A percentile compares a stretch with the other conserved stretches of the same genome.
Evolutionary conservation across 1,140 invertebrate species (phyloP).

Genomic region (Choristoneura fumiferana): DNA sequence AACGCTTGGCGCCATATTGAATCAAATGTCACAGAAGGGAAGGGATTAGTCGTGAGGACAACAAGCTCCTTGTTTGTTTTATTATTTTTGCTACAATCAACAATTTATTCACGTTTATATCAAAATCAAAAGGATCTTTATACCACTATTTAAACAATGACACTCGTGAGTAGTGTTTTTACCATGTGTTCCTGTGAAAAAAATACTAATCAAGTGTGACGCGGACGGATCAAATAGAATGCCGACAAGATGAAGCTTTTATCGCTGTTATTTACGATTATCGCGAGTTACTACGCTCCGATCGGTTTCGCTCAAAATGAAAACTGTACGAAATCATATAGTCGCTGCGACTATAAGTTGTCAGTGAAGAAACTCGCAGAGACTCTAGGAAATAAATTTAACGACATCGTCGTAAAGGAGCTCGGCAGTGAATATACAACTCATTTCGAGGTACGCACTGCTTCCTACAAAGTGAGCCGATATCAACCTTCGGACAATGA

Average conservation of each 20-base stretch:
- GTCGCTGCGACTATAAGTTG: slow-evolving; percentile 53
- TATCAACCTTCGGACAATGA: slow-evolving; percentile 51
- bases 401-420: slow-evolving; percentile 60
- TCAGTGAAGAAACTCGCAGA: slow-evolving; percentile 57
- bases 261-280: slow-evolving; percentile 52
- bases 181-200: slow-evolving; percentile 14
- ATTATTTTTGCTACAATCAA: slow-evolving; percentile 9
- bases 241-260: slow-evolving; percentile 64
- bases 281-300: slow-evolving; percentile 28
- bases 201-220: slow-evolving; percentile 34
- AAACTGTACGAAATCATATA: slow-evolving; percentile 52
- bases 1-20: slow-evolving; percentile 12
- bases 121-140: background rate
- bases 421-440: slow-evolving; percentile 62
- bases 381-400: slow-evolving; percentile 57
- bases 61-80: slow-evolving; percentile 11
- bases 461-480: slow-evolving; percentile 52
- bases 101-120: background rate
- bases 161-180: background rate
- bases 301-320: slow-evolving; percentile 51
- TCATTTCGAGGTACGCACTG: slow-evolving; percentile 55
- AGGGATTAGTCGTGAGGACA: background rate
- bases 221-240: slow-evolving; percentile 41
- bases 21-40: slow-evolving; percentile 9
- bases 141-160: background rate